These are phyloP conservation scores for Scotopteryx bipunctaria DNA, from an alignment of 2,888 invertebrate genomes.

Conservation along the genomic window DNA sequence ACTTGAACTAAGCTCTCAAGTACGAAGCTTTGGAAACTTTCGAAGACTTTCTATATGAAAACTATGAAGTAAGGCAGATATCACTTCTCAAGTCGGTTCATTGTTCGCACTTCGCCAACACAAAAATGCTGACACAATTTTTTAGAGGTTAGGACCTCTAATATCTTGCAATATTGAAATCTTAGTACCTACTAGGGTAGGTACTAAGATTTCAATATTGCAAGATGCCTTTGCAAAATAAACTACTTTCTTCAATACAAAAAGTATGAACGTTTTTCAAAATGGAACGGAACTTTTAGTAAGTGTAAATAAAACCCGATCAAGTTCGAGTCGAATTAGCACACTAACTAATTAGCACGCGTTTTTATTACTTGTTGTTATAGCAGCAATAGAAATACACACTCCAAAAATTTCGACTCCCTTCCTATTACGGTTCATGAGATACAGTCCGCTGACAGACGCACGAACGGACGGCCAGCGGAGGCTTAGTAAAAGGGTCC, in stretches of 20 bases:
- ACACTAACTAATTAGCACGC: too few relatives aligned
- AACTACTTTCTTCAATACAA: background rate
- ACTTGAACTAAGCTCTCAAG: constrained; percentile 58
- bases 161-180: too few relatives aligned
- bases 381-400: too few relatives aligned
- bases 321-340: background rate
- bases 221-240: too few relatives aligned
- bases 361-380: too few relatives aligned
- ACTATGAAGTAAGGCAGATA: constrained; percentile 58
- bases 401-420: too few relatives aligned
- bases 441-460: too few relatives aligned
- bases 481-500: too few relatives aligned
- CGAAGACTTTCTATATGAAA: constrained; percentile 55
- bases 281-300: background rate
- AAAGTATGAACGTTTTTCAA: background rate
- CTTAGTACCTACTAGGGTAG: too few relatives aligned
- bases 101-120: constrained; percentile 31
- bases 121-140: constrained; percentile 20
- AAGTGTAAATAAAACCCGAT: background rate
- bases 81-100: constrained; percentile 40
- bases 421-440: too few relatives aligned
- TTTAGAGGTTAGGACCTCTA: background rate
- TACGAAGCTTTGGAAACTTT: constrained; percentile 59
- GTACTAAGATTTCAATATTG: too few relatives aligned
- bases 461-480: too few relatives aligned